phyloP scores from a whole-genome alignment of 2,113 vertebrate species.

The Peucedramus taeniatus region DNA sequence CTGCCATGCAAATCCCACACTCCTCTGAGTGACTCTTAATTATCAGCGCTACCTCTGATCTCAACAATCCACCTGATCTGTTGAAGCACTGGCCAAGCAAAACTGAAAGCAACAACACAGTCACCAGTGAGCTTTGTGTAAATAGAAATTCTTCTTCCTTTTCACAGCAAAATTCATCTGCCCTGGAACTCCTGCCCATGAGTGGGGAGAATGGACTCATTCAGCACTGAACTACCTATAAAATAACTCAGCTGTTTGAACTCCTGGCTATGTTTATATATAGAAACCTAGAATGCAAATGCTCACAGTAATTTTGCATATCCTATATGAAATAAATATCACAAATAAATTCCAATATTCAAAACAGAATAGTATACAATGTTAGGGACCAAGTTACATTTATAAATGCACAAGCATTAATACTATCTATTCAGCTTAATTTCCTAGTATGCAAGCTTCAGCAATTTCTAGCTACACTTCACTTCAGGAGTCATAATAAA shows the following conservation, averaged over 20 bases:
- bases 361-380: neutral
- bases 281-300: neutral
- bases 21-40: neutral
- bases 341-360: slow-evolving; percentile 8
- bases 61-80: neutral
- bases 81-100: neutral
- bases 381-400: neutral
- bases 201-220: neutral
- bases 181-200: neutral
- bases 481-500: slow-evolving; percentile 35
- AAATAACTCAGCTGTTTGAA: neutral
- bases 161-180: neutral
- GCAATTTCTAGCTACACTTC: neutral
- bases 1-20: neutral
- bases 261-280: neutral
- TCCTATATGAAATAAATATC: neutral
- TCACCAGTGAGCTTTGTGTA: neutral
- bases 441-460: slow-evolving; percentile 19
- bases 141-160: neutral
- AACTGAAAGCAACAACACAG: neutral
- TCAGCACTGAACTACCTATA: neutral
- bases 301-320: neutral
- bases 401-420: slow-evolving; percentile 15
- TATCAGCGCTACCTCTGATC: neutral
- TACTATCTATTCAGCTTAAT: neutral